A percentile compares a stretch with the other conserved stretches of the same genome.
Evolutionary conservation across 2,797 vertebrate genomes (phyloP).

Genomic region (Brachymystax lenok): DNA sequence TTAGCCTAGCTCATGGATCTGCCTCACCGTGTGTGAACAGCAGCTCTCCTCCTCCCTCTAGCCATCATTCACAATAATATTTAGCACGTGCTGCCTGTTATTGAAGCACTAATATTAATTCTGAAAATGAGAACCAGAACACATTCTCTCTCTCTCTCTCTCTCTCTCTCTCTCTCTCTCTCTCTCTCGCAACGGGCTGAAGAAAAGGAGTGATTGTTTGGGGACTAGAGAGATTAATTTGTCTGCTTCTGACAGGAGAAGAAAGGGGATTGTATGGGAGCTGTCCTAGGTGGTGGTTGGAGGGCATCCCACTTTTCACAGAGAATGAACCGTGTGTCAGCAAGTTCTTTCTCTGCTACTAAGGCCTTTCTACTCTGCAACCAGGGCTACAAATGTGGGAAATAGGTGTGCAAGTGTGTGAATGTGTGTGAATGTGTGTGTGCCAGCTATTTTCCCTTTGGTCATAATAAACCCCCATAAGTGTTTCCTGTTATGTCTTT

Average conservation of each 20-base stretch:
- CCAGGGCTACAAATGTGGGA: constrained; percentile 20
- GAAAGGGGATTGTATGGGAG: constrained; percentile 70
- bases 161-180: constrained; percentile 9
- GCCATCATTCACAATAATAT: constrained; percentile 96
- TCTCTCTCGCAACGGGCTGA: constrained; percentile 58
- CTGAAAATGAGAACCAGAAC: constrained; percentile 72
- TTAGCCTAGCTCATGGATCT: constrained; percentile 57
- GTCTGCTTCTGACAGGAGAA: constrained; percentile 69
- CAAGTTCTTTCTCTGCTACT: constrained; percentile 29
- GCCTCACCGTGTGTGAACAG: constrained; percentile 25
- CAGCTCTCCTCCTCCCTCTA: constrained; percentile 62
- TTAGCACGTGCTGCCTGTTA: constrained; percentile 97
- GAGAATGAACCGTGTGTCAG: constrained; percentile 74
- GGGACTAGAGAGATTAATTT: constrained; percentile 77
- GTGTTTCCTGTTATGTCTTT: constrained; percentile 70
- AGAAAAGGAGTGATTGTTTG: constrained; percentile 77
- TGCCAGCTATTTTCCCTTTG: constrained; percentile 16
- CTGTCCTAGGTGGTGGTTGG: constrained; percentile 67
- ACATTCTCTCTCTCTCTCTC: constrained; percentile 29
- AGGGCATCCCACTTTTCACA: constrained; percentile 78
- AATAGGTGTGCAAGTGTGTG: constrained; percentile 11
- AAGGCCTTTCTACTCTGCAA: constrained; percentile 22
- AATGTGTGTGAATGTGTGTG: constrained; percentile 16
- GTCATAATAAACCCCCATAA: constrained; percentile 39
- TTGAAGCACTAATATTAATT: constrained; percentile 82